Evolutionary conservation across 2,113 vertebrate genomes (phyloP), one percentile per base, ranked within the genome.

Genomic region (Mesitornis unicolor): DNA sequence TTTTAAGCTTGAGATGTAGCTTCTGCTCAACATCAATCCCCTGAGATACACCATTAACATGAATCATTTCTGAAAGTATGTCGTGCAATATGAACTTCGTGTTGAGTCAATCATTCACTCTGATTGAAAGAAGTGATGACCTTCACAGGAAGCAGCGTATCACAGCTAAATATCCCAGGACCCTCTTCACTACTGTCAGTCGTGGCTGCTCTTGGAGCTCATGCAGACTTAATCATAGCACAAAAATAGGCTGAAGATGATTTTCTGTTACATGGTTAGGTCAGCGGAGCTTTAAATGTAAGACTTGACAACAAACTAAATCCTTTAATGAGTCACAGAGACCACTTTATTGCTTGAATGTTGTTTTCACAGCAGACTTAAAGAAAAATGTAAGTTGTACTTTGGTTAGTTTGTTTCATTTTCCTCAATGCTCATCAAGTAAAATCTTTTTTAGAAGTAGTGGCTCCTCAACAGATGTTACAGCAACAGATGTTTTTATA

Each of bases 11-110:
- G 98, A 97, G 96, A 96, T 91, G 94, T 97, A 98, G 97, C 97
- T 98, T 98, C 97, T 98, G 94, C 97, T 98, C 97, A 97, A 65
- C 97, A 98, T 98, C 98, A 98, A 97, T 98, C 97, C 97, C 97
- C 93, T 4, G 96, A 97, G 98, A 97, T 93, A 71, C 57, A 91
- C 96, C 93, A 98, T 98, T 98, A 98, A 97, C 98, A 97, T 98
- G 98, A 98, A 98, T 98, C 98, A 98, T 97, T 96, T 98, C 94
- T 97, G 97, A 98, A 97, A 98, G 96, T 96, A 90, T 60, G 76
- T 96, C 19, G 78, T 96, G 96, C 96, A 97, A 90, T 98, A 97
- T 97, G 97, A 98, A 97, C 97, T 97, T 97, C 64, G 51, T 77
- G 95, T 97, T 96, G 96, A 98, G 97, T 97, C 97, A 54, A 97